Base-by-base conservation (phyloP, 2,888 invertebrate species). In the Archips xylosteana region DNA sequence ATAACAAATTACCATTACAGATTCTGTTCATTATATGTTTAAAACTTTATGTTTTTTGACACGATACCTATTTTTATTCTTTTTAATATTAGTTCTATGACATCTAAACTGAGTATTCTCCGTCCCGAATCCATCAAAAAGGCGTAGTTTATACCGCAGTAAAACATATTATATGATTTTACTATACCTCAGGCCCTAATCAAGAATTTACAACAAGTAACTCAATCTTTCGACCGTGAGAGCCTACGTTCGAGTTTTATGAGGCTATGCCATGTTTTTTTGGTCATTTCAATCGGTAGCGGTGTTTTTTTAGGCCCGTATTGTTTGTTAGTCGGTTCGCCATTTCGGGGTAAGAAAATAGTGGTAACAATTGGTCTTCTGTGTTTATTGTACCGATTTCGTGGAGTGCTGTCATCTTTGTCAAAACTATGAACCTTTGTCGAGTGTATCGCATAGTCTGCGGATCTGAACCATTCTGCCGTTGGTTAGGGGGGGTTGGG, bases 141-240 rank as follows among this genome's bases (percentile, higher is more conserved):
- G 32, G 3, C 5, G 49, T 62, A 59, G 49, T 74, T 74, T 74
- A 74, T 65, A 60, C 39, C 69, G 51, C 65, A 57, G 64, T 74
- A 70, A 74, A 74, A 70, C 70, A 74, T 74, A 74, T 61, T 74
- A 70, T 74, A 73, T 69, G 68, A 70, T 74, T 74, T 74, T 70
- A 74, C 74, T 61, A 61, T 70, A 60, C 74, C 60, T 12, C 13
- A 13, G n/a, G 49, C 74, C 59, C 65, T 65, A 70, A 74, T 70
- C 74, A 65, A 70, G 51, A 15, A 70, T 74, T 74, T 74, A 74
- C 65, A 65, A 65, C 70, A 23, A 12, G 64, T 64, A 59, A 59
- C 59, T 73, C 68, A 67, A 73, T 73, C 39, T 39, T 39, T 10
- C 32, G 47, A 54, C 45, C 72, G 72, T 72, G 72, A 62, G 72